Evolutionary conservation across 2,797 vertebrate genomes (phyloP).

Genomic region (Melanotaenia boesemani): DNA sequence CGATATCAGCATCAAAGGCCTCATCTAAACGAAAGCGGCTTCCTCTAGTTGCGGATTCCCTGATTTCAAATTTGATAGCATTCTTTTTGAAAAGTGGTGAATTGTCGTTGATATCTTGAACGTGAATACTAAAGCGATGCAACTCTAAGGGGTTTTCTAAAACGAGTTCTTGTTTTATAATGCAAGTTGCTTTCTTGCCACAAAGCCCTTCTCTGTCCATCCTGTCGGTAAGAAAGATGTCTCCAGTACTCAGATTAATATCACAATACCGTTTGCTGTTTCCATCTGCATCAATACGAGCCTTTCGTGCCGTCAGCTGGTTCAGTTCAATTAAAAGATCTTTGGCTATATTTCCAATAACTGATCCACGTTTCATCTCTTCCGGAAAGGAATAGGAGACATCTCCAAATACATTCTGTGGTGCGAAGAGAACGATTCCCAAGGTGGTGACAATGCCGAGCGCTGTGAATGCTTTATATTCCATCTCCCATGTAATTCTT

Average conservation of each 20-base stretch:
- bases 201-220: conserved; percentile 77
- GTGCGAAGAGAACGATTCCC: conserved; percentile 10
- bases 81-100: too few relatives aligned
- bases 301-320: conserved; percentile 59
- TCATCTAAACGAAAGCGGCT: too few relatives aligned
- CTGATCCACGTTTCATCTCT: conserved; percentile 73
- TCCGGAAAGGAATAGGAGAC: conserved; percentile 56
- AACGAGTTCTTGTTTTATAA: conserved; percentile 79
- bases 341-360: conserved; percentile 74
- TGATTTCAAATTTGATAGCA: too few relatives aligned
- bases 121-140: conserved; percentile 68
- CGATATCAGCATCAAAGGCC: too few relatives aligned
- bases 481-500: conserved; percentile 16
- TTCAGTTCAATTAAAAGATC: conserved; percentile 65
- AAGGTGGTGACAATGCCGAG: not conserved
- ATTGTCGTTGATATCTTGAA: conserved; percentile 86
- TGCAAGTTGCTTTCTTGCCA: conserved; percentile 67
- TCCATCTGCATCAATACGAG: conserved; percentile 66
- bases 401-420: too few relatives aligned
- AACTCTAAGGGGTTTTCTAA: conserved; percentile 80
- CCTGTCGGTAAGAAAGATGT: conserved; percentile 60
- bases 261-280: conserved; percentile 5
- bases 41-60: conserved; percentile 47
- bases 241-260: conserved; percentile 65
- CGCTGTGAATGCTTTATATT: conserved; percentile 13